phyloP scores from a whole-genome alignment of 2,888 invertebrate genomes.

The Gordius sp. region DNA sequence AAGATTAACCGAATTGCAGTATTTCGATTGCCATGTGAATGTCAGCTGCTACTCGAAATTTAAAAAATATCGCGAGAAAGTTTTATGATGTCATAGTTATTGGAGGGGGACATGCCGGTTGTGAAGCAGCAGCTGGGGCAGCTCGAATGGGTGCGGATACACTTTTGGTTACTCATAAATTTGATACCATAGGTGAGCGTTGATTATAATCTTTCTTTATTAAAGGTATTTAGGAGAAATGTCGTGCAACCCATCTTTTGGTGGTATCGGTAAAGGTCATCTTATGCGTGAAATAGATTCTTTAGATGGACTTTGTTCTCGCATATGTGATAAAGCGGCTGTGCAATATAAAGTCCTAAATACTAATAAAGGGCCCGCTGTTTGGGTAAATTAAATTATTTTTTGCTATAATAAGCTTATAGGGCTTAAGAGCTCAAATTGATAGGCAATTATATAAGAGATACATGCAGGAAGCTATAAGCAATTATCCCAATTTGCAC shows the following conservation, averaged over 20 bases:
- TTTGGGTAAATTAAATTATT: conserved; percentile 37
- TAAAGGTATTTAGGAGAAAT: conserved; percentile 39
- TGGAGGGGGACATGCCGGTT: conserved; percentile 70
- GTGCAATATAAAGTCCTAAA: conserved; percentile 39
- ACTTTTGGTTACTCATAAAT: conserved; percentile 53
- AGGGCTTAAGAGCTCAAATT: conserved; percentile 55
- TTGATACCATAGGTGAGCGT: conserved; percentile 41
- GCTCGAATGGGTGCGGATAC: conserved; percentile 54
- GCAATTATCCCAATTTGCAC: conserved; percentile 33
- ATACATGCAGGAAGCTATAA: conserved; percentile 43
- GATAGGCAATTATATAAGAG: conserved; percentile 50
- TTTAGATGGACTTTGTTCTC: conserved; percentile 51
- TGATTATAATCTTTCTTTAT: conserved; percentile 30
- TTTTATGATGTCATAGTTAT: conserved; percentile 49
- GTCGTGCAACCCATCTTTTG: conserved; percentile 77
- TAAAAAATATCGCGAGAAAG: too few relatives aligned
- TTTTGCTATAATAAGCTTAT: too few relatives aligned
- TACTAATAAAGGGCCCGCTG: conserved; percentile 52
- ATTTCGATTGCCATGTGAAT: too few relatives aligned
- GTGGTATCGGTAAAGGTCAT: conserved; percentile 69
- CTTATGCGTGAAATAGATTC: conserved; percentile 62
- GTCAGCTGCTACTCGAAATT: too few relatives aligned
- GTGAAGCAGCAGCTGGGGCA: conserved; percentile 56
- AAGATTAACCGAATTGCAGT: too few relatives aligned
- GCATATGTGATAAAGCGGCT: conserved; percentile 40